Evolutionary conservation across 2,888 invertebrate genomes (phyloP).

Genomic region (Pachydiplax longipennis): DNA sequence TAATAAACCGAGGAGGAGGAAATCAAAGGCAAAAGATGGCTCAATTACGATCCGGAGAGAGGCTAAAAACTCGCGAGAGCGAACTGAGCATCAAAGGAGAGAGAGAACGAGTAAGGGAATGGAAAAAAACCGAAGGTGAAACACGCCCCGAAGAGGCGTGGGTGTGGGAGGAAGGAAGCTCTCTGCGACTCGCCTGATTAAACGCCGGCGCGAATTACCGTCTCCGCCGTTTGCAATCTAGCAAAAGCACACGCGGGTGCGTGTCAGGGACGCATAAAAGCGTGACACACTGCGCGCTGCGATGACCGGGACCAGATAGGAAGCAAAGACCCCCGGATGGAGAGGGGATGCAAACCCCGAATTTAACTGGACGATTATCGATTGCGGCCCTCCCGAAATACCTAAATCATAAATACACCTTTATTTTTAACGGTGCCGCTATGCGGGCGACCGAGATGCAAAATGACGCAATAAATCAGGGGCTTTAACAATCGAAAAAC

Average conservation of each 20-base stretch:
- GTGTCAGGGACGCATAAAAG: not conserved
- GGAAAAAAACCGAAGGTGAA: no score
- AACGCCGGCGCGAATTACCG: not conserved
- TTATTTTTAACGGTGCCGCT: not conserved
- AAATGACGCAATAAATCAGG: not conserved
- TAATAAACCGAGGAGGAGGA: no score
- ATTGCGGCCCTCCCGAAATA: not conserved
- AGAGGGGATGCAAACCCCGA: not conserved
- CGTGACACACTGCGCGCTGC: not conserved
- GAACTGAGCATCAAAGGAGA: no score
- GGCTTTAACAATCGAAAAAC: not conserved
- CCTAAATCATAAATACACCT: not conserved
- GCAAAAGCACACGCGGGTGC: not conserved
- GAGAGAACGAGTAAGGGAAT: no score
- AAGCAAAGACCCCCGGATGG: not conserved
- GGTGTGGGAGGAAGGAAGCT: no score
- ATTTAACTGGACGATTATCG: not conserved
- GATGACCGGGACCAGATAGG: not conserved
- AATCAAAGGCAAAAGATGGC: no score
- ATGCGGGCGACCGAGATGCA: not conserved
- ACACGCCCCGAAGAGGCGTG: no score
- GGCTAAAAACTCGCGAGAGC: no score
- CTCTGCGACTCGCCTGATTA: not conserved
- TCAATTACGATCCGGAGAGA: no score
- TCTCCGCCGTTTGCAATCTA: not conserved